Base-by-base conservation (phyloP, 92 coral and sea anemone species). In the Epizoanthus fatuus region DNA sequence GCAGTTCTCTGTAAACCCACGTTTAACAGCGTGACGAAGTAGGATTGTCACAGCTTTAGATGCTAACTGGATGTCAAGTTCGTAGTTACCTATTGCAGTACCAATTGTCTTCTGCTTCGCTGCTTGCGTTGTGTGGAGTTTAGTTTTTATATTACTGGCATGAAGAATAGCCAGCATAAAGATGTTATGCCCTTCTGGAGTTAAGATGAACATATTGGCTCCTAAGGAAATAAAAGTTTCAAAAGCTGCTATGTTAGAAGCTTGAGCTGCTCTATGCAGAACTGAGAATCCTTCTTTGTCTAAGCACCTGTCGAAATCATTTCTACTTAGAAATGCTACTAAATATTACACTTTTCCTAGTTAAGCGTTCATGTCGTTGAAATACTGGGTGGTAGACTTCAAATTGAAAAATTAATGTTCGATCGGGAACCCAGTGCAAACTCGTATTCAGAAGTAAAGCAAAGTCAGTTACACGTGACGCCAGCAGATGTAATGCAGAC, bases 31-130 rank as follows among this genome's bases (percentile, higher is more conserved):
- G 11, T 54, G 29, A 32, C 37, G 52, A 53, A 74, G 17, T 13
- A 74, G 44, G 9, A 16, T 54, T 17, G 39, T 74, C 4, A 51
- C 80, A 54, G 40, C 65, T 55, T 74, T 55, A n/a, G 80, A 22
- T 55, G 80, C 80, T 7, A 74, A 39, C 22, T n/a, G 55, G 16
- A 74, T 16, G 20, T 74, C 80, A 60, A 60, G 66, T 60, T 60
- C 35, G 20, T 3, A 25, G 5, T 60, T 60, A 32, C 16, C 68
- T 63, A 63, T 63, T 37, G 68, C 68, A 63, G 68, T 16, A 63
- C 4, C 37, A 20, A 63, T 20, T 20, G 68, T 63, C 15, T 17
- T 63, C 5, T 63, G 68, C 68, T 25, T 63, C 68, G 37, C 8
- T 29, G 68, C 32, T 22, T 63, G 68, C 4, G 14, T 40, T 20